Conservation (phyloP, 2,888 invertebrate species). For the Strigamia maritima region DNA sequence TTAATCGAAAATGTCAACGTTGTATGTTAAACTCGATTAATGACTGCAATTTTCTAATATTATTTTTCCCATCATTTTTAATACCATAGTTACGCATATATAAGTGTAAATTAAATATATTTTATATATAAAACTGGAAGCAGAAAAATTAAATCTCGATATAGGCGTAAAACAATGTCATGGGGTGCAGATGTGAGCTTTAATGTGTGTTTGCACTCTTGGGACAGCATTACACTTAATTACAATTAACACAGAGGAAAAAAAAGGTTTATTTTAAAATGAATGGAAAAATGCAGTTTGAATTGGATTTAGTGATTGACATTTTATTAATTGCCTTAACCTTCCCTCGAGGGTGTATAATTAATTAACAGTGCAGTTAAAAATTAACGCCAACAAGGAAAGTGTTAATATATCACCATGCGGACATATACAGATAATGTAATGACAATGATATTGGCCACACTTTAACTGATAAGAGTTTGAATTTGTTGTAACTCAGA, state of each 20-base stretch:
- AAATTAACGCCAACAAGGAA: constrained; percentile 4
- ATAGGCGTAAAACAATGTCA: no score
- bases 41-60: not conserved
- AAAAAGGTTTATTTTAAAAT: no score
- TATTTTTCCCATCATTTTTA: not conserved
- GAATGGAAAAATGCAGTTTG: not conserved
- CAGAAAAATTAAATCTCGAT: no score
- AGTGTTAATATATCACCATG: not conserved
- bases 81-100: no score
- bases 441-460: not conserved
- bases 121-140: no score
- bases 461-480: not conserved
- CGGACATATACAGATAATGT: not conserved
- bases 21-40: not conserved
- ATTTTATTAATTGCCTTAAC: not conserved
- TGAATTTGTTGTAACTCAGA: not conserved
- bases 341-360: not conserved
- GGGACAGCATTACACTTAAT: no score
- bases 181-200: no score
- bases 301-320: constrained; percentile 4
- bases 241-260: not conserved
- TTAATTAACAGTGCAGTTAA: constrained; percentile 4
- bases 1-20: not conserved
- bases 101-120: no score
- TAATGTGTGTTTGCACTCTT: no score